Percentiles rank a stretch among this genome's conserved stretches.
phyloP scores from a whole-genome alignment of 2,888 invertebrate genomes.

The Melinaea marsaeus region DNA sequence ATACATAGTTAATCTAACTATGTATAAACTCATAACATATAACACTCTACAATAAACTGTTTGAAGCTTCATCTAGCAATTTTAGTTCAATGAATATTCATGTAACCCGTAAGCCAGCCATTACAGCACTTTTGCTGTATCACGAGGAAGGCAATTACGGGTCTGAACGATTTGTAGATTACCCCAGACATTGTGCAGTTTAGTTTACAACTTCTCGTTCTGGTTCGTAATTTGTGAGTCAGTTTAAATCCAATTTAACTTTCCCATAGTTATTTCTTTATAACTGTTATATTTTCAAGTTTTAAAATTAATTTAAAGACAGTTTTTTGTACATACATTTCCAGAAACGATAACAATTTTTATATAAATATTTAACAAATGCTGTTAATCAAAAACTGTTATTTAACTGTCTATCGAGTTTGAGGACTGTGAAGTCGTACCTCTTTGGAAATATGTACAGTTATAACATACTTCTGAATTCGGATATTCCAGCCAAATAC shows the following conservation, averaged over 20 bases:
- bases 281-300: too few relatives aligned
- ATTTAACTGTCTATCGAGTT: not conserved
- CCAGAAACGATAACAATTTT: not conserved
- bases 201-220: not conserved
- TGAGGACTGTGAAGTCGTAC: not conserved
- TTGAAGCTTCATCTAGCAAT: conserved; percentile 55
- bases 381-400: not conserved
- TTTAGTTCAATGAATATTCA: conserved; percentile 57
- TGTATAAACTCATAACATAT: too few relatives aligned
- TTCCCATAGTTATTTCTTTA: not conserved
- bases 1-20: too few relatives aligned
- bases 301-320: too few relatives aligned
- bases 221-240: not conserved
- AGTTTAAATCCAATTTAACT: not conserved
- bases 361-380: not conserved
- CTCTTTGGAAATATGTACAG: not conserved
- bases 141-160: conserved; percentile 26
- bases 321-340: too few relatives aligned
- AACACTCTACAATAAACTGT: conserved; percentile 39
- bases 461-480: not conserved
- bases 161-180: conserved; percentile 4
- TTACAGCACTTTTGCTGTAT: conserved; percentile 50
- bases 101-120: conserved; percentile 45
- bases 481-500: not conserved
- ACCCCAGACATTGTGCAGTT: not conserved